A percentile compares a stretch with the other conserved stretches of the same genome.
These are phyloP conservation scores for Parnassius smintheus DNA, from an alignment of 2,888 invertebrate genomes.

Conservation along the genomic window DNA sequence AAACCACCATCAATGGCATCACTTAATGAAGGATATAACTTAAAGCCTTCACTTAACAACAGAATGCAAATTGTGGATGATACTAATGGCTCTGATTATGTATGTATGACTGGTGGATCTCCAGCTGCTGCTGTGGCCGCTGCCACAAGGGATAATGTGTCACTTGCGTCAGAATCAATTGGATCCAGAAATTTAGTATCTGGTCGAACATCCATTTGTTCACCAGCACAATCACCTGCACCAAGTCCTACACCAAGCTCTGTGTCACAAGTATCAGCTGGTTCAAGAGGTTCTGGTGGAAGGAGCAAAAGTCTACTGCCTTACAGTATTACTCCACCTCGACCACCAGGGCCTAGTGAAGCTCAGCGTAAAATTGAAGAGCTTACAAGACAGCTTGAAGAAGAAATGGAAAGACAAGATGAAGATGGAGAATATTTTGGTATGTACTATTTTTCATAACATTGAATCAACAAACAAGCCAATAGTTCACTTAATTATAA, in stretches of 20 bases:
- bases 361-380: constrained; percentile 97
- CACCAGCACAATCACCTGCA: constrained; percentile 80
- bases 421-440: constrained; percentile 98
- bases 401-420: constrained; percentile 97
- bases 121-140: constrained; percentile 71
- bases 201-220: constrained; percentile 72
- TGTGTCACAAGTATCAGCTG: constrained; percentile 82
- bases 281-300: constrained; percentile 79
- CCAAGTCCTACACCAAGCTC: constrained; percentile 85
- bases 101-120: constrained; percentile 90
- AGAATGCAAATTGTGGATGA: constrained; percentile 83
- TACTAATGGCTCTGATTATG: constrained; percentile 90
- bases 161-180: constrained; percentile 62
- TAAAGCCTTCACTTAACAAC: constrained; percentile 46
- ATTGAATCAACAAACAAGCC: no score
- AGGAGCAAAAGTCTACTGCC: constrained; percentile 87
- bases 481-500: no score
- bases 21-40: constrained; percentile 57
- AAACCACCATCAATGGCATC: constrained; percentile 46
- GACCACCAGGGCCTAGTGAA: constrained; percentile 94
- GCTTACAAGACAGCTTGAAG: constrained; percentile 94
- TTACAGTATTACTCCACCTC: constrained; percentile 93
- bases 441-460: constrained; percentile 58
- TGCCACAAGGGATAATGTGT: constrained; percentile 68
- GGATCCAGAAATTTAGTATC: constrained; percentile 66